A percentile compares a stretch with the other conserved stretches of the same genome.
Evolutionary conservation across 2,888 invertebrate species (phyloP).

Genomic region (Napeogenes inachia): DNA sequence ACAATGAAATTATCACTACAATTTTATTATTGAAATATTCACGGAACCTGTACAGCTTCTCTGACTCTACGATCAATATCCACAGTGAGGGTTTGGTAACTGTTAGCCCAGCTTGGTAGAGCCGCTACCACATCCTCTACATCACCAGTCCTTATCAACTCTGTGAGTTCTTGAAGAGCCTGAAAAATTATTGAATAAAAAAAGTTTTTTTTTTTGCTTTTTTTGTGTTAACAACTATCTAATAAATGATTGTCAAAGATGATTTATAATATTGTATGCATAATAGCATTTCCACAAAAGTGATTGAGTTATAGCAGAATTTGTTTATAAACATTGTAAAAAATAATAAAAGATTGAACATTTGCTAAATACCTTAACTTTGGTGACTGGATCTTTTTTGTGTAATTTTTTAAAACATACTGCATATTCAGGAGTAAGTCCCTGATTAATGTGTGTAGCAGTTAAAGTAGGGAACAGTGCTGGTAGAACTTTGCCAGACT

Average conservation of each 20-base stretch:
- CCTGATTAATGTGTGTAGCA: constrained; percentile 78
- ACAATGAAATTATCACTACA: too few species aligned
- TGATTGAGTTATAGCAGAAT: too few species aligned
- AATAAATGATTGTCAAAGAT: too few species aligned
- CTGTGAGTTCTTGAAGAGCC: constrained; percentile 89
- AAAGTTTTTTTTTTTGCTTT: constrained; percentile 2
- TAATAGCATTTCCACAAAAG: too few species aligned
- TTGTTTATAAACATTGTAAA: too few species aligned
- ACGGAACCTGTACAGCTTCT: constrained; percentile 81
- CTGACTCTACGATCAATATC: constrained; percentile 91
- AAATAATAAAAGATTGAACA: background rate
- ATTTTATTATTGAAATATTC: too few species aligned
- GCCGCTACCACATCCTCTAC: constrained; percentile 82
- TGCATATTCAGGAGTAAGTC: constrained; percentile 85
- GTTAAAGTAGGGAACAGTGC: constrained; percentile 55
- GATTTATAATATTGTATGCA: too few species aligned
- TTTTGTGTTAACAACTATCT: background rate
- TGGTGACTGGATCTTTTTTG: constrained; percentile 94
- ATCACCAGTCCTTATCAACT: constrained; percentile 81
- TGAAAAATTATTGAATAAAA: constrained; percentile 44
- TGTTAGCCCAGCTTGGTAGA: constrained; percentile 89
- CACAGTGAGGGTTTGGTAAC: constrained; percentile 84
- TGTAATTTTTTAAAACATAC: constrained; percentile 90
- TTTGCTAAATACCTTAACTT: constrained; percentile 82
- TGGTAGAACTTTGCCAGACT: constrained; percentile 41